Percentiles rank a stretch among this genome's conserved stretches.
These are phyloP conservation scores for Catostylus mosaicus DNA, from an alignment of 30 jellyfish, hydroid and myxozoan species.

Conservation along the genomic window DNA sequence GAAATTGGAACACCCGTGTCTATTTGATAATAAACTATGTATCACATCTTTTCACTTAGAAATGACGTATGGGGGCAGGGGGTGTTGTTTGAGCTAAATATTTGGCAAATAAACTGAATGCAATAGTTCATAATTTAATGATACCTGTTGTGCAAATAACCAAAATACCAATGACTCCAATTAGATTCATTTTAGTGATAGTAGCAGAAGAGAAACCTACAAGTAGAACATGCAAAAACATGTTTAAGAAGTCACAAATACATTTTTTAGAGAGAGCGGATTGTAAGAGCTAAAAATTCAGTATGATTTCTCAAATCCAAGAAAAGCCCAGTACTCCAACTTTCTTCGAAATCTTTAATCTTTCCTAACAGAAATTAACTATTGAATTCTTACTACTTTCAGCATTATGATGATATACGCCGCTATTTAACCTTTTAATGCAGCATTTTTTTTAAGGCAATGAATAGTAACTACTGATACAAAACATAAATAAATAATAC, in stretches of 20 bases:
- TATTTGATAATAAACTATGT: not conserved
- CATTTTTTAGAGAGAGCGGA: not conserved
- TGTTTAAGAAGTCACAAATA: not conserved
- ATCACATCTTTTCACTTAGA: not conserved
- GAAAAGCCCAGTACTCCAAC: not conserved
- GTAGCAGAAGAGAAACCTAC: not conserved
- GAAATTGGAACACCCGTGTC: not conserved
- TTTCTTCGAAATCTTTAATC: not conserved
- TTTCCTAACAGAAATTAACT: not conserved
- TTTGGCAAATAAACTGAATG: too few species aligned
- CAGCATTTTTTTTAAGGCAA: too few species aligned
- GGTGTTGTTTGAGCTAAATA: too few species aligned
- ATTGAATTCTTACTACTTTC: not conserved
- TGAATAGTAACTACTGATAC: too few species aligned
- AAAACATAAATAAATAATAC: too few species aligned
- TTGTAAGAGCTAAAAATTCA: too few species aligned
- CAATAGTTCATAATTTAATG: not conserved
- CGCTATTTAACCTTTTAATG: too few species aligned
- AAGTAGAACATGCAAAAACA: not conserved
- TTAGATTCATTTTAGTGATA: slow-evolving; percentile 5
- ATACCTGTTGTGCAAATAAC: slow-evolving; percentile 8
- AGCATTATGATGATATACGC: too few species aligned
- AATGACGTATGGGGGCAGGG: too few species aligned
- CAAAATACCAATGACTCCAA: slow-evolving; percentile 3
- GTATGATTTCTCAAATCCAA: not conserved